Evolutionary conservation across 2,113 vertebrate species (phyloP), one percentile per base, ranked within the genome.

Genomic region (Gadus macrocephalus): DNA sequence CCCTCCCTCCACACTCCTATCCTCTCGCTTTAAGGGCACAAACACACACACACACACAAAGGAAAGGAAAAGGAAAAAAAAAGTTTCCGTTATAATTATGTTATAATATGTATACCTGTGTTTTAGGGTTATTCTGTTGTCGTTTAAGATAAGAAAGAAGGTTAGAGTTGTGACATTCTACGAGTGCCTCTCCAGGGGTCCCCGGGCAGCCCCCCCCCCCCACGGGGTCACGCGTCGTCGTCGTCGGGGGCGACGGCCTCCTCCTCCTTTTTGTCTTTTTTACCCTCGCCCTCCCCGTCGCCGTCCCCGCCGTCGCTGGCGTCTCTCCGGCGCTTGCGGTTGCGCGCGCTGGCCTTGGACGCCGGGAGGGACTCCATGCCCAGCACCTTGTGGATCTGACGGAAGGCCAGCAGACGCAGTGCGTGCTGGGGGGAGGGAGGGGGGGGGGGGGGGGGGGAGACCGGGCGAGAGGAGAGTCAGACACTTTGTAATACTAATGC

Each of bases 351-450:
- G 69, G 80, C 85, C 66, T 91, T 91, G 59, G 79, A 76, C 3
- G 78, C 79, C 0, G 85, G 88, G 65, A 93, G 83, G 0, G 86
- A 91, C 22, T 91, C 88, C 86, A 91, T 93, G 60, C 87, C 87
- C 27, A 95, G 88, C 7, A 90, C 72, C 38, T 90, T 89, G 83
- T 93, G 90, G 61, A 91, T 86, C 78, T 93, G 92, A 38, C 87
- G 86, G 85, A 95, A 95, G 3, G 90, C 86, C 22, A 95, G 73
- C 56, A 92, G 79, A 70, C 94, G 87, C 77, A 93, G 85, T 4
- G 90, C 87, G 0, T 89, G 88, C 90, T 94, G 88, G 27, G 70
- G 78, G 5, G 56, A 66, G n/a, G 75, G 3, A n/a, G n/a, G 20
- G 20, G 20, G 20, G 20, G 20, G 20, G 20, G 20, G 20, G 78